Evolutionary conservation across 2,888 invertebrate species (phyloP), one percentile per base, ranked within the genome.

Genomic region (Digitonthophagus gazella): DNA sequence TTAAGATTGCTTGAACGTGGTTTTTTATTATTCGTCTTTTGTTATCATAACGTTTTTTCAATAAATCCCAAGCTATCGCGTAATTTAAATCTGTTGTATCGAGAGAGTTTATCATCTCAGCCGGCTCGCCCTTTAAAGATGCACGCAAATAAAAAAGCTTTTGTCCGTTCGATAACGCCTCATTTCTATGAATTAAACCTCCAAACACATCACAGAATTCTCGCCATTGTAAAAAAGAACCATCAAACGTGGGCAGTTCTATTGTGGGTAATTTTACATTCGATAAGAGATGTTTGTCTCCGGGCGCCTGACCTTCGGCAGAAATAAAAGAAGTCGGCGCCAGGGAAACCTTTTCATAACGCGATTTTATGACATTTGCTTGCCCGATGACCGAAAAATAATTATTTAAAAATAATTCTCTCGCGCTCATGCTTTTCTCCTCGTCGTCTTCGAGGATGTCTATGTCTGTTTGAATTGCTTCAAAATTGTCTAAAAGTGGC

Each of bases 51-150:
- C 64, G 64, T 2, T 18, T 22, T 8, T 15, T 14, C 11, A 64
- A n/a, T 64, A 64, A 22, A 64, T 64, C 14, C 64, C 64, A 64
- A 8, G 64, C 64, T 11, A 64, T 64, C 3, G 11, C 14, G 15
- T 64, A 64, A 20, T 20, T 64, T 19, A 20, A 15, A 11, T 64
- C 64, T 4, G n/a, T 19, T n/a, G 15, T 64, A 14, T 64, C 64
- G 5, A 64, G 11, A 14, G 64, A 18, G 20, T 22, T 11, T 18
- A 64, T 11, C 20, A 64, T 14, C 11, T 64, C 14, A 14, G 64
- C 64, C 11, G 64, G 5, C 22, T 64, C 20, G 14, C 64, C 64
- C 15, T 64, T 18, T 22, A 64, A 20, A 3, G 20, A 20, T 3
- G 19, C 19, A n/a, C 20, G 19, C 15, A 64, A 22, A 22, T 64